Base-by-base conservation (phyloP, 1,140 invertebrate species). In the Propsilocerus akamusi region DNA sequence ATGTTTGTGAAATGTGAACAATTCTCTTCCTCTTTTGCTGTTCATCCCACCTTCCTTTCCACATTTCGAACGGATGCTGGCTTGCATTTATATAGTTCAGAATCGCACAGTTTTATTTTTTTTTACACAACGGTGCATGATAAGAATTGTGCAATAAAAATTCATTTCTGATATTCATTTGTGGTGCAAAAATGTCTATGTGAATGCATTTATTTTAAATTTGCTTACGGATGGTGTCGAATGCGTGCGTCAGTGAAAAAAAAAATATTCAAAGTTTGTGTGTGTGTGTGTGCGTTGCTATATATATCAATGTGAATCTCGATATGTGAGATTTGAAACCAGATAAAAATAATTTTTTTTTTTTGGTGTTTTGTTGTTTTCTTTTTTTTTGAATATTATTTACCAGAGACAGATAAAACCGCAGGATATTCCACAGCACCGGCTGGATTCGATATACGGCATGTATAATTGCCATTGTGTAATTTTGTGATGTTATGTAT, bases 381-480 rank as follows among this genome's bases (percentile, higher is more conserved):
- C n/a, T 58, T 17, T 51, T 46, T 46, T n/a, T 46, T 46, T 7
- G 12, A n/a, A n/a, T n/a, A n/a, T 69, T 64, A 47, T 41, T 60
- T 60, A 83, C 80, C 79, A 62, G 80, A 72, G 55, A 83, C 78
- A 55, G 73, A 73, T 56, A 83, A 71, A 50, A 69, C 61, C 41
- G 78, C 75, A 22, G 75, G 77, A 58, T 74, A 70, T 53, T 73
- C 69, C 54, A 70, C 71, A 53, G 61, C 57, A 59, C 73, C 73
- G 54, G 76, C 72, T 54, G 65, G 61, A 60, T 82, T 81, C 52
- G 66, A 67, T 46, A 77, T 74, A 53, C 69, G 70, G 61, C 79
- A 81, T 30, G 75, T 75, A 64, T 80, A 80, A 61, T 77, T 76
- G 53, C 78, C 78, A 58, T 70, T 73, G 62, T 81, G 76, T 52